Evolutionary conservation across 2,113 vertebrate species (phyloP), one percentile per base, ranked within the genome.

Genomic region (Motacilla tschutschensis): DNA sequence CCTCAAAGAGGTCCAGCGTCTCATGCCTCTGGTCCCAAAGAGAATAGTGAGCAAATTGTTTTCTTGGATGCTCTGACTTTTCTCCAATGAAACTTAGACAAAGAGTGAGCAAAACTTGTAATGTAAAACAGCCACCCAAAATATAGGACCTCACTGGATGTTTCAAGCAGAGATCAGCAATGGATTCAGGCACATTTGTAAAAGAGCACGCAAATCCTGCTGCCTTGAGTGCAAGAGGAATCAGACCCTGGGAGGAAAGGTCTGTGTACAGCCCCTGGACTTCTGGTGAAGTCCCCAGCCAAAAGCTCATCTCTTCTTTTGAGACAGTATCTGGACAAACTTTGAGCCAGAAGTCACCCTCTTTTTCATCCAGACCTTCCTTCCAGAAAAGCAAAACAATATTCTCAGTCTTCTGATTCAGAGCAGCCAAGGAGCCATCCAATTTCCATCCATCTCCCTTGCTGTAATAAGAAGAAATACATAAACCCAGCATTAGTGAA

Each of bases 371-470:
- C 14, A 78, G 29, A 48, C 3, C 11, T 54, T 46, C 12, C 54
- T 80, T 78, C 14, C 58, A 67, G 47, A 31, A 75, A 79, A 93
- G 8, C 9, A 50, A 70, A 73, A 26, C 31, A 77, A 63, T 16
- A 8, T 54, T 84, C 35, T 50, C 19, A 46, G 11, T 8, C 6
- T 62, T 65, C 43, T 73, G 41, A 76, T 84, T 84, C 5, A 76
- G 24, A 58, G 25, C 43, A 79, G 31, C 12, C 6, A 4, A 82
- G 59, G 28, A 84, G 25, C 15, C 22, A 10, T 55, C 24, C 48
- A 60, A 2, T 53, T 86, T 63, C 19, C 1, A 0, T 63, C 19
- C 1, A 0, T 76, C 40, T 57, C 16, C 14, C 22, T 81, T 60
- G 25, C 35, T 0, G 3, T 38, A 74, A 60, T 26, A 67, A 79